Evolutionary conservation across 2,113 vertebrate genomes (phyloP).

Genomic region (Neopipo cinnamomea): DNA sequence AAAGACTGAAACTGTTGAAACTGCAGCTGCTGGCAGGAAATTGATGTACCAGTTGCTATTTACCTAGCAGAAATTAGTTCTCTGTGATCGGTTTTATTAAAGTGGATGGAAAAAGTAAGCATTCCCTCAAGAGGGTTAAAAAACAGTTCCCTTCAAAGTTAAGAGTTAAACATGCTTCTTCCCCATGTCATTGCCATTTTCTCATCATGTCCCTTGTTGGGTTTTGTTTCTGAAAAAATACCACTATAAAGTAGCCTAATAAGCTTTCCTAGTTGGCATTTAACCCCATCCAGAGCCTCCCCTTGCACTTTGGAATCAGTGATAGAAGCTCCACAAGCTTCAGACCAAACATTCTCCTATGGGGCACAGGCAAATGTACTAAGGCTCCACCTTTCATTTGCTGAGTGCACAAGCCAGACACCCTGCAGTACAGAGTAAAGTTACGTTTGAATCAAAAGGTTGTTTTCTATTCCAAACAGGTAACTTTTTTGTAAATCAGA

Average conservation of each 20-base stretch:
- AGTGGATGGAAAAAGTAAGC: slow-evolving; percentile 1
- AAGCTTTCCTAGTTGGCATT: neutral
- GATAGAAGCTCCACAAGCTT: neutral
- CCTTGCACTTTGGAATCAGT: neutral
- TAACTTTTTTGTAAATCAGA: neutral
- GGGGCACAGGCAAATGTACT: neutral
- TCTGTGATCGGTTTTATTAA: slow-evolving; percentile 44
- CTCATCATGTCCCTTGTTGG: neutral
- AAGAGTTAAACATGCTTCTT: neutral
- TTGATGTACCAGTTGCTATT: slow-evolving; percentile 70
- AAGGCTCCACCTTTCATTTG: neutral
- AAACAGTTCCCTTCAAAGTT: neutral
- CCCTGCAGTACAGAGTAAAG: neutral
- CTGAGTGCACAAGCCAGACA: neutral
- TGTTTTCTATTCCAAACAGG: neutral
- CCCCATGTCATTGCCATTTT: neutral
- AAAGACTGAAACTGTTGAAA: slow-evolving; percentile 60
- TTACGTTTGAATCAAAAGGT: neutral
- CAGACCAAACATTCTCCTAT: neutral
- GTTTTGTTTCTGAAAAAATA: neutral
- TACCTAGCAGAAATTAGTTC: slow-evolving; percentile 73
- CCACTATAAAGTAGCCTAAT: neutral
- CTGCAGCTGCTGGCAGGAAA: slow-evolving; percentile 63
- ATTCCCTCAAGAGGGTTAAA: neutral
- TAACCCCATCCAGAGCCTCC: neutral